Conservation (phyloP, 2,888 invertebrate species). For the Clunio marinus region DNA sequence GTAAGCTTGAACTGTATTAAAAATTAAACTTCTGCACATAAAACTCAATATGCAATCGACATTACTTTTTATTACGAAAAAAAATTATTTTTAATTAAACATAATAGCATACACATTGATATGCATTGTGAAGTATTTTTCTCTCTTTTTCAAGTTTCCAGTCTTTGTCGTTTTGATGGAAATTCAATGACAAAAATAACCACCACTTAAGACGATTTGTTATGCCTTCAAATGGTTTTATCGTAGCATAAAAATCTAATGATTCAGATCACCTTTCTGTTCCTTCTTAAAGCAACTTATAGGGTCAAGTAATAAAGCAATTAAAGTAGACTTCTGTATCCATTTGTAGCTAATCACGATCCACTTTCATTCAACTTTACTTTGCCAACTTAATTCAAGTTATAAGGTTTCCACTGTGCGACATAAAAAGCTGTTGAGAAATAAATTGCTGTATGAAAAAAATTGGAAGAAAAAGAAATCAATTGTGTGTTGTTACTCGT, state of each 20-base stretch:
- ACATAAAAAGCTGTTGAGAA: neutral
- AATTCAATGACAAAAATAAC: too few relatives aligned
- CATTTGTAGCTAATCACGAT: slow-evolving; percentile 2
- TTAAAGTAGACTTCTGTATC: neutral
- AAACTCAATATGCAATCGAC: neutral
- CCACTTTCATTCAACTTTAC: slow-evolving; percentile 5
- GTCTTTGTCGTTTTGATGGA: neutral
- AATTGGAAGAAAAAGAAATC: neutral
- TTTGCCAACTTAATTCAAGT: too few relatives aligned
- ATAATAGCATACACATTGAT: slow-evolving; percentile 1
- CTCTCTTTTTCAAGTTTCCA: too few relatives aligned
- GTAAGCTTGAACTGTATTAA: too few relatives aligned
- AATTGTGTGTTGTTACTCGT: neutral
- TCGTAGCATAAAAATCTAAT: neutral
- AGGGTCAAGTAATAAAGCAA: slow-evolving; percentile 3
- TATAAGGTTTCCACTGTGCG: too few relatives aligned
- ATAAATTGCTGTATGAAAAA: too few relatives aligned
- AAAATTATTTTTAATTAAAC: slow-evolving; percentile 5
- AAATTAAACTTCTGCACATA: too few relatives aligned
- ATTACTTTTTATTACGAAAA: slow-evolving; percentile 4
- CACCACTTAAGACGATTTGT: neutral
- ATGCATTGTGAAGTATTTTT: slow-evolving; percentile 5
- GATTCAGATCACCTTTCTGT: neutral
- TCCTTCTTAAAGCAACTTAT: neutral
- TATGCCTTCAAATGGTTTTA: too few relatives aligned